Base-by-base conservation (phyloP, 1,140 invertebrate species). In the Trypoxylus dichotomus region DNA sequence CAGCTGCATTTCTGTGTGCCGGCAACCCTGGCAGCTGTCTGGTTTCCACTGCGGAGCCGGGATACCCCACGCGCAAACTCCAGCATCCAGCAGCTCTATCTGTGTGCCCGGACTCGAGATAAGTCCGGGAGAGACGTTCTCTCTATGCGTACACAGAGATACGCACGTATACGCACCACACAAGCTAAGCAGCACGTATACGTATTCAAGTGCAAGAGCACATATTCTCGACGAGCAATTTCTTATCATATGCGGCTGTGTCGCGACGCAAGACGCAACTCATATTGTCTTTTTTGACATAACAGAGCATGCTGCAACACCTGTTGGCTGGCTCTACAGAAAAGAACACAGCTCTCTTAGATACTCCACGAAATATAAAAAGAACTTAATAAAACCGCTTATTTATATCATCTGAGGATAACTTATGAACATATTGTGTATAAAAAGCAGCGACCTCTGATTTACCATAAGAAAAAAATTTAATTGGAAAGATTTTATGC, bases 61-160 rank as follows among this genome's bases (percentile, higher is more conserved):
- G 74, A 43, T 43, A 19, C 24, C 24, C 80, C 79, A 80, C 80
- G 83, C 83, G 83, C 83, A 82, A 79, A 78, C 82, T 81, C 83
- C 82, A 83, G 82, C 83, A 78, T 81, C 81, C 79, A 81, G 74
- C 74, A 75, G 81, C 81, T 82, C 81, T 82, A 82, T 82, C 81
- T 82, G 81, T 82, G 77, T 79, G 79, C 80, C 81, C 80, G 81
- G 81, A 82, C 79, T 79, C 77, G 81, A 82, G 81, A 82, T 82
- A 82, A 80, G 81, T 76, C 79, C 76, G 75, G 79, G 79, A 76
- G 75, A 72, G 32, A 27, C 19, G 63, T 71, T 32, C 72, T 37
- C 37, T 68, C 60, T 24, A 68, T 68, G 60, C 60, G 60, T 58
- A 58, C 15, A 58, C 21, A 7, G 13, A 58, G 47, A 68, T 68